A percentile compares a stretch with the other conserved stretches of the same genome.
These are phyloP conservation scores for Julus scandinavius DNA, from an alignment of 2,888 invertebrate species.

Conservation along the genomic window DNA sequence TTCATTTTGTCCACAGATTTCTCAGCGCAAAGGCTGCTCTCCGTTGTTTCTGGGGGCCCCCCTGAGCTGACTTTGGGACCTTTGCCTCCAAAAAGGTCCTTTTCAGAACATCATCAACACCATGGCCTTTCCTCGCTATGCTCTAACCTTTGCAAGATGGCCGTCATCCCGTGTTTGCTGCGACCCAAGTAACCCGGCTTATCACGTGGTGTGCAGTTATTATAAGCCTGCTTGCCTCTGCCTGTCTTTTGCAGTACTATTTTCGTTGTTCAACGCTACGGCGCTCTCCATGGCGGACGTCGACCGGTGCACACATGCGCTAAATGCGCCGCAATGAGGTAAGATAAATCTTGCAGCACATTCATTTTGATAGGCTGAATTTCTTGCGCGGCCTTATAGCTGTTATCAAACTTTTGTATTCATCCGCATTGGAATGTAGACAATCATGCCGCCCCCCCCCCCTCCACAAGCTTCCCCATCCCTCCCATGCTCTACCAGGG, in stretches of 20 bases:
- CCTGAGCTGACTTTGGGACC: background rate
- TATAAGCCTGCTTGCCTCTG: background rate
- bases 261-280: background rate
- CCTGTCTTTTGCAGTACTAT: background rate
- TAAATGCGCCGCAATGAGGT: background rate
- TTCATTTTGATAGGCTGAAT: conserved; percentile 49
- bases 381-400: conserved; percentile 28
- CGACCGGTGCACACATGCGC: conserved; percentile 1
- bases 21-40: background rate
- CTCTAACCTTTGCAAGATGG: background rate
- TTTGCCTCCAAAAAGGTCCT: background rate
- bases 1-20: conserved; percentile 40
- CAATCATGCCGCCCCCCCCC: background rate
- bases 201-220: background rate
- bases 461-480: background rate
- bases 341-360: conserved; percentile 22
- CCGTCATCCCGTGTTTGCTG: background rate
- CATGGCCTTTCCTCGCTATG: background rate
- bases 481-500: background rate
- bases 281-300: background rate
- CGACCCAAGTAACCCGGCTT: background rate
- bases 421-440: conserved; percentile 50
- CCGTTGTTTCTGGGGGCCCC: background rate
- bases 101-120: background rate
- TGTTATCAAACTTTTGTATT: conserved; percentile 46